phyloP scores from a whole-genome alignment of 2,888 invertebrate genomes.

The Trissoscelio sp. region DNA sequence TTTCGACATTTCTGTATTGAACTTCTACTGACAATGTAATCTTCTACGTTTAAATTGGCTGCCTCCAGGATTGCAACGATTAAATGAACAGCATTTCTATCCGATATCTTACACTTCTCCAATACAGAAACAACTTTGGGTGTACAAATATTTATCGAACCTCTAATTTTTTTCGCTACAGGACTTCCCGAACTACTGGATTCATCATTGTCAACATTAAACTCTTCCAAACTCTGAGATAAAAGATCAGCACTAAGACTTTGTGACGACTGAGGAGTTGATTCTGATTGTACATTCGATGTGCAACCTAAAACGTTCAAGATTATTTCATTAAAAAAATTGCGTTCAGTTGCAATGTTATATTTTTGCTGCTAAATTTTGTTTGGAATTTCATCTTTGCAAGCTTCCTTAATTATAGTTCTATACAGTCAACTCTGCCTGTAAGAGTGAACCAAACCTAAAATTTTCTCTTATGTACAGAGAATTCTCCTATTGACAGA shows the following conservation, averaged over 20 bases:
- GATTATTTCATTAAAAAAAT: no score
- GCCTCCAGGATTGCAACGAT: constrained; percentile 7
- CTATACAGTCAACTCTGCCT: no score
- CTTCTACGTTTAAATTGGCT: constrained; percentile 1
- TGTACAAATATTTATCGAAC: constrained; percentile 12
- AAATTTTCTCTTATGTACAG: no score
- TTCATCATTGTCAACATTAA: not conserved
- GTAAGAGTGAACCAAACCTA: no score
- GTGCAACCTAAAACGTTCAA: no score
- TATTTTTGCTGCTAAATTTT: no score
- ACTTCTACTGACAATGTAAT: constrained; percentile 6
- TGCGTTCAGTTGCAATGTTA: no score
- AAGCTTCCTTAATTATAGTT: no score
- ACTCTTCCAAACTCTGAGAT: constrained; percentile 10
- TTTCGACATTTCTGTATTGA: not conserved
- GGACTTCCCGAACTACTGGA: not conserved
- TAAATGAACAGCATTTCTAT: constrained; percentile 15
- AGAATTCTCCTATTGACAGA: no score
- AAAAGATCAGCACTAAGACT: not conserved
- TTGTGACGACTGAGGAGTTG: not conserved
- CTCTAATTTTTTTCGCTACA: not conserved
- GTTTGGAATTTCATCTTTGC: no score
- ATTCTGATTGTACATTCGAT: no score
- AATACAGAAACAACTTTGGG: constrained; percentile 10
- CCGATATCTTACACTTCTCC: constrained; percentile 7